These are phyloP conservation scores for Pocillopora verrucosa DNA, from an alignment of 64 coral and sea anemone genomes.

Conservation along the genomic window DNA sequence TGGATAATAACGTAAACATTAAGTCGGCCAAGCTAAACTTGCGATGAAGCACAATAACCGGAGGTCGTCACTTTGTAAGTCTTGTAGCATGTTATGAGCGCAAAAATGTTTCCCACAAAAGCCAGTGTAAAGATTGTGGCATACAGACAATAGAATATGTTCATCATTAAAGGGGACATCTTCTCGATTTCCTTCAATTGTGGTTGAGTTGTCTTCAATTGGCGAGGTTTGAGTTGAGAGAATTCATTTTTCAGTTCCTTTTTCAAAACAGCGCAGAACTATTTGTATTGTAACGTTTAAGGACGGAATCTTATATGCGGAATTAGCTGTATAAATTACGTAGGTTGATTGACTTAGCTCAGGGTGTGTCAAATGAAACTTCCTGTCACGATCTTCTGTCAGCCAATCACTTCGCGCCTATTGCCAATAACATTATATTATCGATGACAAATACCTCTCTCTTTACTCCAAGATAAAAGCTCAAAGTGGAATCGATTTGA, in stretches of 20 bases:
- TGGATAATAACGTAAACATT: slow-evolving; percentile 69
- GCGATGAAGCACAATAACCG: slow-evolving; percentile 64
- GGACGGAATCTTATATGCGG: background rate
- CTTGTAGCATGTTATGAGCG: slow-evolving; percentile 75
- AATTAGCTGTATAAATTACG: background rate
- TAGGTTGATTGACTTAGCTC: background rate
- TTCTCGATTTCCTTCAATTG: background rate
- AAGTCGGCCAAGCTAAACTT: slow-evolving; percentile 75
- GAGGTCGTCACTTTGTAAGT: slow-evolving; percentile 48
- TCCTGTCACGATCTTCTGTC: background rate
- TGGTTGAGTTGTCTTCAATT: background rate
- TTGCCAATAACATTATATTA: no score
- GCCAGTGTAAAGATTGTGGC: slow-evolving; percentile 52
- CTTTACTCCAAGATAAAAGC: no score
- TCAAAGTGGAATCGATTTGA: no score
- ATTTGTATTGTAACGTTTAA: background rate
- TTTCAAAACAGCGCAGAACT: background rate
- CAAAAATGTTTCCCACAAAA: slow-evolving; percentile 73
- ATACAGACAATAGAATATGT: slow-evolving; percentile 22
- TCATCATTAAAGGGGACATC: slow-evolving; percentile 21
- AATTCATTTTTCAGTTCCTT: background rate
- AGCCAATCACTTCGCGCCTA: no score
- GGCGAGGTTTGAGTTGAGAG: background rate
- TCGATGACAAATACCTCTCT: no score
- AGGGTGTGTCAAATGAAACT: background rate